Percentiles rank a stretch among this genome's conserved stretches.
Conservation (phyloP, 2,113 vertebrate species). For the Heloderma charlesbogerti region DNA sequence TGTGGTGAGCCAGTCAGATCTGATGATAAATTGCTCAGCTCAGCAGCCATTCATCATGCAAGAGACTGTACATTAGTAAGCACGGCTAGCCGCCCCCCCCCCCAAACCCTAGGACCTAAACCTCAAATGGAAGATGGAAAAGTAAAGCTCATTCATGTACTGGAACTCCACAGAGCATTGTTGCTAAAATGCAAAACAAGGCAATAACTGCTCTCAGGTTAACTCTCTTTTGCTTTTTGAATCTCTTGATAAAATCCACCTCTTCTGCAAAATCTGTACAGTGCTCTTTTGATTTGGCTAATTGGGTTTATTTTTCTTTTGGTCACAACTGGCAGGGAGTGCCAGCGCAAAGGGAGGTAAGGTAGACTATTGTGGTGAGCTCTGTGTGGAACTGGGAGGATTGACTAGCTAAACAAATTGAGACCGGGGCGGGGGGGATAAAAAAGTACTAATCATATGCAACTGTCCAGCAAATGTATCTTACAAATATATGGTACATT, state of each 20-base stretch:
- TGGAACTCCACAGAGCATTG: not conserved
- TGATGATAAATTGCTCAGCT: conserved; percentile 33
- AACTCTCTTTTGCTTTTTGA: not conserved
- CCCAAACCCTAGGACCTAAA: not conserved
- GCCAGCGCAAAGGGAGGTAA: no score
- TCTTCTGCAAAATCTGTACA: not conserved
- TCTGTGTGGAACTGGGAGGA: no score
- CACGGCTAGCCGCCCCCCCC: not conserved
- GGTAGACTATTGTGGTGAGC: no score
- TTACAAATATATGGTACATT: not conserved
- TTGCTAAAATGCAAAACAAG: not conserved
- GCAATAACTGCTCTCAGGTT: not conserved
- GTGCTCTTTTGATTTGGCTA: no score
- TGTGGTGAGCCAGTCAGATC: conserved; percentile 14
- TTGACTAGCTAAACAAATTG: not conserved
- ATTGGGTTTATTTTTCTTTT: no score
- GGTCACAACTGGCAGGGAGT: no score
- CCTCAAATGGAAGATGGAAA: not conserved
- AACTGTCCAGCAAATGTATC: not conserved
- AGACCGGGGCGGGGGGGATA: not conserved
- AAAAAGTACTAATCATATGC: not conserved
- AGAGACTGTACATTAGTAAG: conserved; percentile 1
- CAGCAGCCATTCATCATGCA: not conserved
- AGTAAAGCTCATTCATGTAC: not conserved
- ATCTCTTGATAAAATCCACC: not conserved